Evolutionary conservation across 1,140 invertebrate species (phyloP).

Genomic region (Tetranychus urticae): DNA sequence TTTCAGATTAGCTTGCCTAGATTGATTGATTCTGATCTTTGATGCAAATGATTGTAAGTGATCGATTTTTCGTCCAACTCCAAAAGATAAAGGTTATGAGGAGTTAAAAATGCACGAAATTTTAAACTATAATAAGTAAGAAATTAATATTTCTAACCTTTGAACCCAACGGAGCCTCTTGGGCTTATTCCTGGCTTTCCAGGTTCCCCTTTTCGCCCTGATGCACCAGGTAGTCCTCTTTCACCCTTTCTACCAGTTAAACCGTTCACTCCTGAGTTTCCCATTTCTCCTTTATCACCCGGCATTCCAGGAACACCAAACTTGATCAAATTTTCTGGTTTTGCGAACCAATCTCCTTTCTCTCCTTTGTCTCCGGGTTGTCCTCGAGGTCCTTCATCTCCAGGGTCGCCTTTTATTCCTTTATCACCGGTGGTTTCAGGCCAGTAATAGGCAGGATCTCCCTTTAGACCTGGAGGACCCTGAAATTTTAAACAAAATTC

Average conservation of each 20-base stretch:
- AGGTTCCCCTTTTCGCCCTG: slow-evolving; percentile 9
- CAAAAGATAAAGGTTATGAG: neutral
- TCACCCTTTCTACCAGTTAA: neutral
- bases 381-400: neutral
- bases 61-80: neutral
- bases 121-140: neutral
- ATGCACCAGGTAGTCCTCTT: neutral
- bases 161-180: slow-evolving; percentile 20
- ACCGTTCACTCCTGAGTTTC: slow-evolving; percentile 3
- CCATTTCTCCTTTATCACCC: neutral
- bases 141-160: slow-evolving; percentile 16
- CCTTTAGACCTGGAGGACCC: slow-evolving; percentile 15
- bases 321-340: too few relatives aligned
- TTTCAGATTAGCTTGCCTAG: too few relatives aligned
- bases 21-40: too few relatives aligned
- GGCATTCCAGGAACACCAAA: too few relatives aligned
- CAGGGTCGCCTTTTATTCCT: neutral
- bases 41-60: too few relatives aligned
- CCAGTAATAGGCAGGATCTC: slow-evolving; percentile 13
- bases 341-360: neutral
- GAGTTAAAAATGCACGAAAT: neutral
- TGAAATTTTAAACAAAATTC: neutral
- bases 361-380: neutral
- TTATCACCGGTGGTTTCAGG: neutral
- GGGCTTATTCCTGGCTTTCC: slow-evolving; percentile 10